phyloP scores from a whole-genome alignment of 2,888 invertebrate species.

The Seira musarum region DNA sequence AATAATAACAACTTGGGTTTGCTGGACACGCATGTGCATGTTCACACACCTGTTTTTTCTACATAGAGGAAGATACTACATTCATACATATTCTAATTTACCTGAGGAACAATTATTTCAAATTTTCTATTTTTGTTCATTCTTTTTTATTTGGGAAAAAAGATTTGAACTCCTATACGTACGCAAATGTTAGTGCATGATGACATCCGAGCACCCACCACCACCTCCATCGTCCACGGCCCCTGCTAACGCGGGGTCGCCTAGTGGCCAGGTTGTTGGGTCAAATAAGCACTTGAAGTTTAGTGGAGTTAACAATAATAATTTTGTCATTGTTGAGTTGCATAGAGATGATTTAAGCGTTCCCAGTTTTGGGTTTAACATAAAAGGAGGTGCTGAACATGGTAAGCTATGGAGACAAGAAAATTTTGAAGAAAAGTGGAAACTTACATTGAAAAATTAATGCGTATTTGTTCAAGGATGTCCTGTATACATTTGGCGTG shows the following conservation, averaged over 20 bases:
- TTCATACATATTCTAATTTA: background rate
- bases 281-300: slow-evolving; percentile 13
- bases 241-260: background rate
- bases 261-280: background rate
- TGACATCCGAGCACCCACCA: slow-evolving; percentile 12
- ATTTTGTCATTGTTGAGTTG: slow-evolving; percentile 41
- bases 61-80: slow-evolving; percentile 17
- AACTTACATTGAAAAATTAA: too few relatives aligned
- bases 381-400: slow-evolving; percentile 66
- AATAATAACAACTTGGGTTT: slow-evolving; percentile 13
- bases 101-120: slow-evolving; percentile 7
- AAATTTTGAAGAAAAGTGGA: too few relatives aligned
- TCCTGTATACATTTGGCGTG: slow-evolving; percentile 88
- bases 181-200: slow-evolving; percentile 13
- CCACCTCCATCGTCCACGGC: background rate
- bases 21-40: slow-evolving; percentile 4
- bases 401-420: slow-evolving; percentile 48
- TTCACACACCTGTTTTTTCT: slow-evolving; percentile 17
- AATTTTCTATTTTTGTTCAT: slow-evolving; percentile 19
- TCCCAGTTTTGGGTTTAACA: slow-evolving; percentile 67
- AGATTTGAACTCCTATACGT: slow-evolving; percentile 1
- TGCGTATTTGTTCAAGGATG: too few relatives aligned
- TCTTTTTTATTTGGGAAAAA: too few relatives aligned
- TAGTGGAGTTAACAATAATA: slow-evolving; percentile 35
- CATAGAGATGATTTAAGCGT: slow-evolving; percentile 34